Conservation (phyloP, 2,888 invertebrate species). For the Drosophila fulvimacula region DNA sequence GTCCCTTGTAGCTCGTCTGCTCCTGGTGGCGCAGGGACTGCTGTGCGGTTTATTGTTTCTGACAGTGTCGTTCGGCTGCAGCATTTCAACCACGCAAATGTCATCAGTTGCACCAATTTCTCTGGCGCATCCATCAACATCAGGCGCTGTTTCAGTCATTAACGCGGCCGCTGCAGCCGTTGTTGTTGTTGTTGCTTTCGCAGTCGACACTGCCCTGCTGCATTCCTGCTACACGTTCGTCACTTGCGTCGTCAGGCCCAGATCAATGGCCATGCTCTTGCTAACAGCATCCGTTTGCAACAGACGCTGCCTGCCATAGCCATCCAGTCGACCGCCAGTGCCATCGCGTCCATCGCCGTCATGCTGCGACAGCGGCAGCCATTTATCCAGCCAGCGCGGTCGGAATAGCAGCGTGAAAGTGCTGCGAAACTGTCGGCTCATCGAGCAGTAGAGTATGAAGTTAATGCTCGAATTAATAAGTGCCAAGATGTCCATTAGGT, state of each 20-base stretch:
- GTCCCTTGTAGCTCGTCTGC: constrained; percentile 2
- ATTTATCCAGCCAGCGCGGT: constrained; percentile 86
- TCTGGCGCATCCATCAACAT: constrained; percentile 67
- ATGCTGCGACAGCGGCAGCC: constrained; percentile 84
- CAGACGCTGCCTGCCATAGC: constrained; percentile 68
- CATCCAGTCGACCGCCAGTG: constrained; percentile 53
- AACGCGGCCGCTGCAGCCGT: constrained; percentile 27
- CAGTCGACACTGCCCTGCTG: constrained; percentile 60
- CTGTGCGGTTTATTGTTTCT: constrained; percentile 17
- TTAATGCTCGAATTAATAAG: constrained; percentile 96
- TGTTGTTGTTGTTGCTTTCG: constrained; percentile 40
- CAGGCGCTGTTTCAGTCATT: constrained; percentile 48
- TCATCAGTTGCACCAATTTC: constrained; percentile 57
- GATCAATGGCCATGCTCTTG: constrained; percentile 76
- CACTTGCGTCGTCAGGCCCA: constrained; percentile 83
- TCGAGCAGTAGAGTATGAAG: constrained; percentile 97
- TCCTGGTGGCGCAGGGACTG: constrained; percentile 15
- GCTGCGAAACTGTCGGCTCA: constrained; percentile 95
- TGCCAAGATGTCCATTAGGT: constrained; percentile 95
- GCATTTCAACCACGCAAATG: constrained; percentile 71
- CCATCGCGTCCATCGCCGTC: constrained; percentile 65
- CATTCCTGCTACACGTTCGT: constrained; percentile 85
- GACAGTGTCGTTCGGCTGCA: constrained; percentile 50
- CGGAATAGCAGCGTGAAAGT: constrained; percentile 92
- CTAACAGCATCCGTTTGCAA: constrained; percentile 76